Percentiles rank a stretch among this genome's conserved stretches.
These are phyloP conservation scores for Limenitis camilla DNA, from an alignment of 2,888 invertebrate genomes.

Conservation along the genomic window DNA sequence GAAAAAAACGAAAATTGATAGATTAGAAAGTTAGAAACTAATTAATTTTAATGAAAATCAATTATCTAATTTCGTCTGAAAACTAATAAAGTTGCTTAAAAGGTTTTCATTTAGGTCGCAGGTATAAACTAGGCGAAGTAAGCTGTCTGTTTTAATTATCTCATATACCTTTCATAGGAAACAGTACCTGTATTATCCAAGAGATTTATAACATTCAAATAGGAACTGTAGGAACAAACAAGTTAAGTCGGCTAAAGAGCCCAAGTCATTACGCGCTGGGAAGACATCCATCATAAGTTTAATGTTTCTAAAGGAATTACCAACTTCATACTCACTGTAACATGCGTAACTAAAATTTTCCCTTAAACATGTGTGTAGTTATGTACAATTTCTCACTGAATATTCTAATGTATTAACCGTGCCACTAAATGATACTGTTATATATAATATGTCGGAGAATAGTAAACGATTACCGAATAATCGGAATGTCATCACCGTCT, in stretches of 20 bases:
- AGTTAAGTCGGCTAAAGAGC: slow-evolving; percentile 12
- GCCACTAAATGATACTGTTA: no score
- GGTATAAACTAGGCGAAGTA: no score
- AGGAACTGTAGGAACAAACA: slow-evolving; percentile 4
- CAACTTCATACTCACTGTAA: slow-evolving; percentile 10
- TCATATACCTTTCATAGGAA: background rate
- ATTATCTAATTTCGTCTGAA: no score
- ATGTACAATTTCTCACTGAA: background rate
- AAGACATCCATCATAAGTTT: slow-evolving; percentile 22
- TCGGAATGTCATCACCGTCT: no score
- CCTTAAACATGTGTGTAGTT: background rate
- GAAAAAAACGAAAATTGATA: no score
- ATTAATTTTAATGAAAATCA: no score
- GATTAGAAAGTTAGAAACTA: no score
- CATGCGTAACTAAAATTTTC: slow-evolving; percentile 11
- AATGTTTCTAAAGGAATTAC: slow-evolving; percentile 19
- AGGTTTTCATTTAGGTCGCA: background rate
- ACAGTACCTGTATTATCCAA: background rate
- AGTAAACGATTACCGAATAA: no score
- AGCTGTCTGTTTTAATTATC: no score
- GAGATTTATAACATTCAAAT: slow-evolving; percentile 7
- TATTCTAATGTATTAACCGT: background rate
- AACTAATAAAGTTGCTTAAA: no score
- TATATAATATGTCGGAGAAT: no score
- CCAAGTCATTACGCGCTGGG: slow-evolving; percentile 14